phyloP scores from a whole-genome alignment of 1,140 invertebrate genomes.

The Hypsibius dujardini region DNA sequence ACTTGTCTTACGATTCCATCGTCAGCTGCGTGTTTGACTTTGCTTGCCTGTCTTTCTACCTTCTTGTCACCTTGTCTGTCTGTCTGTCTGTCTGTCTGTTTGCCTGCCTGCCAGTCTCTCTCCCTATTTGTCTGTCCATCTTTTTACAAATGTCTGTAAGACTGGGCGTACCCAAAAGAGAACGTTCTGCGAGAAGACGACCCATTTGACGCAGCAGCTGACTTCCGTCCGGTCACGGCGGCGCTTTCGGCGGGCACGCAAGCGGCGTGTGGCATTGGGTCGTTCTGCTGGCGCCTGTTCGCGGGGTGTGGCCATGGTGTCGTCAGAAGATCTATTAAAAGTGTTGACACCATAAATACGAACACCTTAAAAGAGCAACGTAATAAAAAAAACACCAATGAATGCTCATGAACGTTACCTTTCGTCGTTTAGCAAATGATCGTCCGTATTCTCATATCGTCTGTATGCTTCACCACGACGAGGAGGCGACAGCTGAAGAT shows the following conservation, averaged over 20 bases:
- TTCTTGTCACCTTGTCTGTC: no score
- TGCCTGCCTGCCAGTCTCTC: no score
- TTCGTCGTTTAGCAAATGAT: neutral
- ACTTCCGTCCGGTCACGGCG: conserved; percentile 45
- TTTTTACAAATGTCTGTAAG: neutral
- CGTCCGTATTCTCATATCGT: neutral
- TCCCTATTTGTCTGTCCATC: no score
- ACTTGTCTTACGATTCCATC: no score
- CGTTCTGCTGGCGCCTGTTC: neutral
- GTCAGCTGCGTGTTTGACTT: no score
- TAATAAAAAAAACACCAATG: neutral
- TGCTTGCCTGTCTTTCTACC: no score
- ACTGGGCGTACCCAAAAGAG: conserved; percentile 70
- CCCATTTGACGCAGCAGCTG: conserved; percentile 86
- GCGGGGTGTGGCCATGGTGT: conserved; percentile 7
- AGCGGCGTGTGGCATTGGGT: neutral
- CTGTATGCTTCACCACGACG: neutral
- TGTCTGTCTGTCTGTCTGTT: no score
- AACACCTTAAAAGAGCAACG: no score
- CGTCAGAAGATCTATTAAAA: no score
- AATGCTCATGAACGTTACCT: neutral
- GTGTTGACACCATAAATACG: no score
- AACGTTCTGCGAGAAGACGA: conserved; percentile 91
- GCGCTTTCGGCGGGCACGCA: neutral
- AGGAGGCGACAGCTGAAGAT: neutral